These are phyloP conservation scores for Sitobion miscanthi DNA, from an alignment of 1,140 invertebrate genomes.

Conservation along the genomic window DNA sequence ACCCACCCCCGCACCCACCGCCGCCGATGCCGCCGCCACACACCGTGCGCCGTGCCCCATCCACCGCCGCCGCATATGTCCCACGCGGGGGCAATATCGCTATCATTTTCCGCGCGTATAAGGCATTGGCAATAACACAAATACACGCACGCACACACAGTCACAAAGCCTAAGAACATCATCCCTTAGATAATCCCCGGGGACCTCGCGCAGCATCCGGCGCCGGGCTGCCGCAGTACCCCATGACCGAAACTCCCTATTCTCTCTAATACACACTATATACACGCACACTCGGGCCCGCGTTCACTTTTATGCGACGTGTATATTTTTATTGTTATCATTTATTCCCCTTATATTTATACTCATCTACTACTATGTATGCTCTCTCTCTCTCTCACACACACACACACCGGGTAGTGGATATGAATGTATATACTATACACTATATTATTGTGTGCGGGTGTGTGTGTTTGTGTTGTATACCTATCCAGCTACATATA, in stretches of 20 bases:
- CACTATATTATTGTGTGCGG: neutral
- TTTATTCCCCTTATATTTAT: constrained; percentile 56
- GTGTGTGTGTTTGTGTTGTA: neutral
- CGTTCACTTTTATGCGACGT: constrained; percentile 54
- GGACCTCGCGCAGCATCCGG: constrained; percentile 7
- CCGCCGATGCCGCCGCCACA: neutral
- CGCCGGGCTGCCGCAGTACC: neutral
- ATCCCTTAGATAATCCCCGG: constrained; percentile 46
- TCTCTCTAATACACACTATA: neutral
- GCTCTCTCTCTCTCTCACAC: neutral
- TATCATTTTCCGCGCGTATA: constrained; percentile 32
- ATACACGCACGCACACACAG: constrained; percentile 43
- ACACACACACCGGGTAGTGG: neutral
- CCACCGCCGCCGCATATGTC: constrained; percentile 32
- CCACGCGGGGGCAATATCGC: constrained; percentile 49
- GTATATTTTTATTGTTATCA: constrained; percentile 57
- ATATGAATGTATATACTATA: neutral
- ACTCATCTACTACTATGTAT: constrained; percentile 37
- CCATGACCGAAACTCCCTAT: constrained; percentile 47
- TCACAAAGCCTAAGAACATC: constrained; percentile 55
- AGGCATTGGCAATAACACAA: constrained; percentile 49
- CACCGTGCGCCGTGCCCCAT: neutral
- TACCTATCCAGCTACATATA: neutral
- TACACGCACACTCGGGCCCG: neutral
- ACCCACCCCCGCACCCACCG: neutral